These are phyloP conservation scores for Mesitornis unicolor DNA, from an alignment of 2,113 vertebrate genomes.

Conservation along the genomic window DNA sequence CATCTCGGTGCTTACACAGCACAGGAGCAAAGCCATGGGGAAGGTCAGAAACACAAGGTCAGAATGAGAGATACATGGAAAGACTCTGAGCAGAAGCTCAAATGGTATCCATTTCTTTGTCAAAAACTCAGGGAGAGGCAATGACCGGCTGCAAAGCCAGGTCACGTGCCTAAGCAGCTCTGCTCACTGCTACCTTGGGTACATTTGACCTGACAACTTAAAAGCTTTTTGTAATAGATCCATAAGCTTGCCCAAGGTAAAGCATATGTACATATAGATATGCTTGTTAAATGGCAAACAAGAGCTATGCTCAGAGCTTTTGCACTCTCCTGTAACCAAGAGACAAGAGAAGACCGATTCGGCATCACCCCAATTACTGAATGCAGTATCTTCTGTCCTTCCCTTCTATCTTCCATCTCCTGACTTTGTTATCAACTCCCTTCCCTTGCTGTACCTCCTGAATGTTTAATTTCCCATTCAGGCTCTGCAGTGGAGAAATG, in stretches of 20 bases:
- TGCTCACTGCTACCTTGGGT: background rate
- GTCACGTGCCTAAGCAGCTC: background rate
- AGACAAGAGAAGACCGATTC: background rate
- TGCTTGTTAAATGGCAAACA: background rate
- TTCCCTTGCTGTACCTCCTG: background rate
- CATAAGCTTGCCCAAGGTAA: background rate
- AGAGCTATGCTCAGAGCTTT: background rate
- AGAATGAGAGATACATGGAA: background rate
- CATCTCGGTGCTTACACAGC: background rate
- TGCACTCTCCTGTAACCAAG: background rate
- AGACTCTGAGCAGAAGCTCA: background rate
- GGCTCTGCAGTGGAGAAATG: background rate
- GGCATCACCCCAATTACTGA: background rate
- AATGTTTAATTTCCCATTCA: background rate
- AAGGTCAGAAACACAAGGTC: background rate
- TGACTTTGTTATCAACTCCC: background rate
- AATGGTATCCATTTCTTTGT: background rate
- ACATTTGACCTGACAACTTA: background rate
- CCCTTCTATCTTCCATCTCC: background rate
- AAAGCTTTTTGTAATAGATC: background rate
- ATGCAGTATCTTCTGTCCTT: background rate
- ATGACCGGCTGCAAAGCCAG: fast-evolving
- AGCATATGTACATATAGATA: background rate
- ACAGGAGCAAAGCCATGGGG: background rate
- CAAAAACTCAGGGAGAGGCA: background rate